Percentiles rank a stretch among this genome's conserved stretches.
Conservation (phyloP, 2,797 vertebrate genomes). For the Rhabdophis nuchalis region DNA sequence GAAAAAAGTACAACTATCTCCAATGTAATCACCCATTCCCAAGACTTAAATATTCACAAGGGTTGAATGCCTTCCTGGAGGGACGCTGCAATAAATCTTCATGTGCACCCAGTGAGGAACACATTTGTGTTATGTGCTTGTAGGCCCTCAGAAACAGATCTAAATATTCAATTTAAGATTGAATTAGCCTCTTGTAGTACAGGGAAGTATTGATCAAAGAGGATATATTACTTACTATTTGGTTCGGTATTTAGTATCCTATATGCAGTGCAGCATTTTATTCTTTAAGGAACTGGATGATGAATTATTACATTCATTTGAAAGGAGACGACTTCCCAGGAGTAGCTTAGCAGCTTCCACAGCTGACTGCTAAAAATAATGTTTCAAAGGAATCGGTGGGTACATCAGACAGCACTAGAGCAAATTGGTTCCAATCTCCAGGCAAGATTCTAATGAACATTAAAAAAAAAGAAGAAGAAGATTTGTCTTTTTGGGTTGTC, state of each 20-base stretch:
- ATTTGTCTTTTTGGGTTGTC: background rate
- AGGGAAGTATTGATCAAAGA: background rate
- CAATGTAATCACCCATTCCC: background rate
- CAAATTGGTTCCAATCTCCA: background rate
- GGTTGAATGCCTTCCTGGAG: background rate
- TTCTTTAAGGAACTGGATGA: background rate
- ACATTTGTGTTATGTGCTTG: background rate
- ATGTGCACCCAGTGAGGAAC: background rate
- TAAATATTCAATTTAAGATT: conserved; percentile 7
- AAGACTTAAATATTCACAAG: background rate
- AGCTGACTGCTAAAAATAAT: background rate
- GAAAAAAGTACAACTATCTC: background rate
- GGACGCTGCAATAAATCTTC: background rate
- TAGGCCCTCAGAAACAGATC: background rate
- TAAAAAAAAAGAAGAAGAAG: background rate
- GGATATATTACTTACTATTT: conserved; percentile 1
- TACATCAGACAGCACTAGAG: background rate
- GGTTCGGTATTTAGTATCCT: background rate
- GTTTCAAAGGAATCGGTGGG: background rate
- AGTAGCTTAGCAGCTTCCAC: background rate
- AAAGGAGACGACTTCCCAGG: background rate
- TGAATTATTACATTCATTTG: background rate
- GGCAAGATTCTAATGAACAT: background rate
- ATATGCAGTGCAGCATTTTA: background rate
- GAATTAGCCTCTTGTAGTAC: conserved; percentile 3